phyloP scores from a whole-genome alignment of 2,113 vertebrate species.

The Oreamnos americanus region DNA sequence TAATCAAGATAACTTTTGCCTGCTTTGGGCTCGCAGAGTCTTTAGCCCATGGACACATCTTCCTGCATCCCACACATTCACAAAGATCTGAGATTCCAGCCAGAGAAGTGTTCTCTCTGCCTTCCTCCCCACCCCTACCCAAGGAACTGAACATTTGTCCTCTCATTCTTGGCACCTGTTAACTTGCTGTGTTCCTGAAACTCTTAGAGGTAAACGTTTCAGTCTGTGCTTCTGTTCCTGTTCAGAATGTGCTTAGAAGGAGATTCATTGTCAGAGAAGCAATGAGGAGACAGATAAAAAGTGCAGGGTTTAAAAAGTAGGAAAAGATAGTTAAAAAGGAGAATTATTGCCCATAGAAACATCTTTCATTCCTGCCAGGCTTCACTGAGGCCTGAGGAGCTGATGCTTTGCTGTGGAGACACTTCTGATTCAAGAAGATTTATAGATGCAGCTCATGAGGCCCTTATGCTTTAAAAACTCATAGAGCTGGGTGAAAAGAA shows the following conservation, averaged over 20 bases:
- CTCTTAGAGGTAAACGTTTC: neutral
- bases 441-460: neutral
- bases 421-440: neutral
- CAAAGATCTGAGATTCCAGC: neutral
- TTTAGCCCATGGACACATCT: neutral
- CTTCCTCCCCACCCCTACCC: accelerated
- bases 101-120: accelerated
- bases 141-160: too few species aligned
- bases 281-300: neutral
- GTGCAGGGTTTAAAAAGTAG: neutral
- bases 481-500: neutral
- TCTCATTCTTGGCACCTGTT: neutral
- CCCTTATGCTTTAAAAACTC: neutral
- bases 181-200: neutral
- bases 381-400: neutral
- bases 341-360: neutral
- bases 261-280: neutral
- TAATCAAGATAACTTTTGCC: neutral
- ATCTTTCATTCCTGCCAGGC: neutral
- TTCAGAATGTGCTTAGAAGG: neutral
- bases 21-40: neutral
- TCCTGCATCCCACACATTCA: accelerated
- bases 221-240: neutral
- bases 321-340: neutral
- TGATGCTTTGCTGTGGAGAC: neutral